Evolutionary conservation across 2,797 vertebrate genomes (phyloP).

Genomic region (Glyptemys insculpta): DNA sequence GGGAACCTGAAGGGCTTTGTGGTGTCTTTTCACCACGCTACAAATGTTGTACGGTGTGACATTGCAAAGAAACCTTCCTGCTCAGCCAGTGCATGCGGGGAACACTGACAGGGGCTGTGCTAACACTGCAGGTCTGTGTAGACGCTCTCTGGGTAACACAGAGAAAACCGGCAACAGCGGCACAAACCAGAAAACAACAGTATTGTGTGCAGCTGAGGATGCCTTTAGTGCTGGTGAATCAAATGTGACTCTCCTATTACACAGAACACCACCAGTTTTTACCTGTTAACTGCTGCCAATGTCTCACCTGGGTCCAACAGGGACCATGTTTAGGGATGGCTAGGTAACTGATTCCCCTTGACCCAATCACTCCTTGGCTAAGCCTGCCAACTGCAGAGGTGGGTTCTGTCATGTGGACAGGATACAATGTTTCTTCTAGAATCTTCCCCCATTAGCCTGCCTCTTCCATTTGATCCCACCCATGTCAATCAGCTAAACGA

Average conservation of each 20-base stretch:
- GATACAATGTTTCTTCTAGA: background rate
- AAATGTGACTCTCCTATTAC: background rate
- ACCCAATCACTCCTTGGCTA: background rate
- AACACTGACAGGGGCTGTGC: background rate
- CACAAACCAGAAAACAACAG: background rate
- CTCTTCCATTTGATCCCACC: background rate
- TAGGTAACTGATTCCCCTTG: background rate
- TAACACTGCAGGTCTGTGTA: background rate
- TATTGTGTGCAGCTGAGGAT: background rate
- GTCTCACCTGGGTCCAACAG: background rate
- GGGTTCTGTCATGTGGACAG: background rate
- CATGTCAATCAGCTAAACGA: background rate
- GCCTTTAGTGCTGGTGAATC: background rate
- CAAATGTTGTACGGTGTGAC: background rate
- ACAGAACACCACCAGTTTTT: background rate
- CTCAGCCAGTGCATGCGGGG: background rate
- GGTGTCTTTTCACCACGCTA: background rate
- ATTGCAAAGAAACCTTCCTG: background rate
- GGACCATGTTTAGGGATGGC: background rate
- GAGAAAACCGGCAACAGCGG: background rate
- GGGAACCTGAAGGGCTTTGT: background rate
- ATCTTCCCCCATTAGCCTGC: background rate
- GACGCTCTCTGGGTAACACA: background rate
- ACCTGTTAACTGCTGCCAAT: accelerated
- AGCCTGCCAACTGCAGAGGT: accelerated